Base-by-base conservation (phyloP, 2,797 vertebrate species). In the Ptychadena robeensis region DNA sequence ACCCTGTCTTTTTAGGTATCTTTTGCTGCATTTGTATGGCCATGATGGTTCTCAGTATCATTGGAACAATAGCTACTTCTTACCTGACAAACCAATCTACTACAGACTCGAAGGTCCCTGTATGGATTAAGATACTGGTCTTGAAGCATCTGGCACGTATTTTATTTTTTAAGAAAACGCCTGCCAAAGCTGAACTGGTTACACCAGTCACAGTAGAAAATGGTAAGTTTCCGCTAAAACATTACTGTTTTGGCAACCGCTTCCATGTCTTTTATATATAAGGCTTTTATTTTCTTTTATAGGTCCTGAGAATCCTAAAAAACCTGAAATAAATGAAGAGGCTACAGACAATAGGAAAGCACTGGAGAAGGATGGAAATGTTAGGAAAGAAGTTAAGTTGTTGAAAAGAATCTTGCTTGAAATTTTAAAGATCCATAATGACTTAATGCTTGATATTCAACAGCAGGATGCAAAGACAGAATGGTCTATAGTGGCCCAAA, bases 31-130 rank as follows among this genome's bases (percentile, higher is more conserved):
- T 75, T 25, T 37, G 53, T 27, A 40, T 77, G 74, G 61, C 14
- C 3, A 77, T 77, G 74, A 77, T 77, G 74, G 25, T 40, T n/a
- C 59, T 77, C 37, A 77, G 74, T 9, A 66, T 65, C 18, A 18
- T 65, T 1, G 74, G 61, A 40, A 30, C 59, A 11, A 28, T 77
- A 15, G 15, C 27, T 27, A 27, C 61, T 14, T 40, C 25, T 27
- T 65, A 30, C 28, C 30, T 77, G 59, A 14, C 40, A 28, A 28
- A 40, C 3, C 15, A 40, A 12, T 65, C 40, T 27, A 35, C 8
- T 27, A 61, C 31, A 14, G 11, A 61, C 18, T 0, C 66, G 12
- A 5, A 28, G 30, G 48, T 79, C 8, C 67, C 77, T 9, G n/a
- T 5, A 22, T 79, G 77, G 77, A 12, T 79, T 9, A 70, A 37